Conservation (phyloP, 2,888 invertebrate genomes). For the Slavum lentiscoides region DNA sequence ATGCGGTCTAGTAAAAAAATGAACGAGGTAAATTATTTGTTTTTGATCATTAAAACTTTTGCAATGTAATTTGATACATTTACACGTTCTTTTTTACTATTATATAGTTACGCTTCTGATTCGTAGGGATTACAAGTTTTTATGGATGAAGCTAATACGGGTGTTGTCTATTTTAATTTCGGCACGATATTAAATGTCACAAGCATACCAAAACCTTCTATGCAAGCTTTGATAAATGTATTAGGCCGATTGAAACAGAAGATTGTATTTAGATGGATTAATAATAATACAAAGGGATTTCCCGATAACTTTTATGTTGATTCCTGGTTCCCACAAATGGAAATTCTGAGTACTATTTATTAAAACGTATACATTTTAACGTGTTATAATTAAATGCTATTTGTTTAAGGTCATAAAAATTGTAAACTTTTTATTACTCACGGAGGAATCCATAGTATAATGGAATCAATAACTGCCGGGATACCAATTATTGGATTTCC, state of each 20-base stretch:
- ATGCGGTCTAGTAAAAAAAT: slow-evolving; percentile 55
- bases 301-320: slow-evolving; percentile 39
- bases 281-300: slow-evolving; percentile 12
- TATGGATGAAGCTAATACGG: slow-evolving; percentile 55
- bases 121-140: slow-evolving; percentile 9
- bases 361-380: background rate
- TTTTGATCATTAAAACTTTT: background rate
- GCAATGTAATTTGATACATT: background rate
- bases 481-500: slow-evolving; percentile 59
- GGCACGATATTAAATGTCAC: slow-evolving; percentile 59
- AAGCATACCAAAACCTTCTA: slow-evolving; percentile 2
- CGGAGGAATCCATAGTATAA: slow-evolving; percentile 63
- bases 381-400: too few species aligned
- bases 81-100: background rate
- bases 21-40: background rate
- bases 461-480: slow-evolving; percentile 62
- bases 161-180: slow-evolving; percentile 59
- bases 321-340: slow-evolving; percentile 47
- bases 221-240: slow-evolving; percentile 6
- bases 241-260: slow-evolving; percentile 38
- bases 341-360: slow-evolving; percentile 38
- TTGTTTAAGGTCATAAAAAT: slow-evolving; percentile 59
- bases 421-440: slow-evolving; percentile 63
- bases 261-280: slow-evolving; percentile 48
- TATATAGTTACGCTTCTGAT: background rate